phyloP scores from a whole-genome alignment of 2,797 vertebrate genomes.

The Protonibea diacanthus region DNA sequence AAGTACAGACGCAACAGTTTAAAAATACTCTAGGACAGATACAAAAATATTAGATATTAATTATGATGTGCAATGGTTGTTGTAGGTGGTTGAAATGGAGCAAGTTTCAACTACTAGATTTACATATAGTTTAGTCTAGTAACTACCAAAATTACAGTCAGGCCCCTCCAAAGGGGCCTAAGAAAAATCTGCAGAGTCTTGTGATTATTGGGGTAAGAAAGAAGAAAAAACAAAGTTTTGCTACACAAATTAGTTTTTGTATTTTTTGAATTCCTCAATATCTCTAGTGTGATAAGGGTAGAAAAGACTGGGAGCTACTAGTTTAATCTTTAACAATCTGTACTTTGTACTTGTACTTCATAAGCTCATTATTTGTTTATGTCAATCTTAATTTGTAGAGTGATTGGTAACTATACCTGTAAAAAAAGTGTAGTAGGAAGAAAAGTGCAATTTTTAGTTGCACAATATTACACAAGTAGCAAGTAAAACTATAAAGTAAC shows the following conservation, averaged over 20 bases:
- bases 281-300: background rate
- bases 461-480: background rate
- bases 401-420: no score
- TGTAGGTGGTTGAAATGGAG: background rate
- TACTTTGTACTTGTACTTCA: no score
- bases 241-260: background rate
- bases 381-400: background rate
- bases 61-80: no score
- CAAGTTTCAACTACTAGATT: background rate
- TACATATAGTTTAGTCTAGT: background rate
- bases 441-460: background rate
- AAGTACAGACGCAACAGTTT: background rate
- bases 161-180: background rate
- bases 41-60: no score
- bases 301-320: no score
- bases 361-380: background rate
- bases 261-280: no score
- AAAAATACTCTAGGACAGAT: background rate
- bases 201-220: background rate
- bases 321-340: background rate
- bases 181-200: background rate
- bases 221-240: background rate
- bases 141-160: background rate
- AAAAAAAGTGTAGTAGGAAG: background rate
- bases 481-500: background rate